phyloP scores from a whole-genome alignment of 37 sponge, comb jelly and placozoan species.

The Geodia barretti region DNA sequence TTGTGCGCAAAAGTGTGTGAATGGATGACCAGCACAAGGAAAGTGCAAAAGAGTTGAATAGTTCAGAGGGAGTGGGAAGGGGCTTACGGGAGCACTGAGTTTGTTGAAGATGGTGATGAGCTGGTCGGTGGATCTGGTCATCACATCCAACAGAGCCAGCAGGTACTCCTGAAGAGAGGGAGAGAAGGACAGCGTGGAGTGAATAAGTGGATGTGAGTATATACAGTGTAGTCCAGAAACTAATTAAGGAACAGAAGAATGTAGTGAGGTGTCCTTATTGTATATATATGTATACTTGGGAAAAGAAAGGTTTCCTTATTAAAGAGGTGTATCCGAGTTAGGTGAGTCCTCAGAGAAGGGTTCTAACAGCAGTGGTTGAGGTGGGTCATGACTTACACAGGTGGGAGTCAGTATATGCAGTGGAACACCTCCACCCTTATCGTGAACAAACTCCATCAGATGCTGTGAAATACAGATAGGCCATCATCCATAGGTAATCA shows the following conservation, averaged over 20 bases:
- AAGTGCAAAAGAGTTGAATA: neutral
- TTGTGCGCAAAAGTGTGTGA: neutral
- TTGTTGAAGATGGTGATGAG: slow-evolving; percentile 46
- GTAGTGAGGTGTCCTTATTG: too few relatives aligned
- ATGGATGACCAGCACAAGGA: neutral
- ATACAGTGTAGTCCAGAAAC: slow-evolving; percentile 13
- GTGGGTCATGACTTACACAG: slow-evolving; percentile 32
- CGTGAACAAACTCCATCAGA: slow-evolving; percentile 56
- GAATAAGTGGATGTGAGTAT: neutral
- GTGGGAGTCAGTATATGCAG: slow-evolving; percentile 47
- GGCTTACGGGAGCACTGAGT: slow-evolving; percentile 55
- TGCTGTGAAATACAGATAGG: slow-evolving; percentile 25
- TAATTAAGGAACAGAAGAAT: too few relatives aligned
- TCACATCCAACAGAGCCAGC: slow-evolving; percentile 56
- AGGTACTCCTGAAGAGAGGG: slow-evolving; percentile 60
- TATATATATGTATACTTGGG: too few relatives aligned
- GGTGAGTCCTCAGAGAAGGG: too few relatives aligned
- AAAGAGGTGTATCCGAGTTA: too few relatives aligned
- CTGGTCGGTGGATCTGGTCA: slow-evolving; percentile 58
- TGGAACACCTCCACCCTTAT: slow-evolving; percentile 34
- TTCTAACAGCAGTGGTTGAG: too few relatives aligned
- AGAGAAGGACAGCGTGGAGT: neutral
- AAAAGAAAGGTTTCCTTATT: too few relatives aligned
- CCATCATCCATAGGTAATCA: too few relatives aligned
- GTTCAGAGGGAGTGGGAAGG: neutral